Evolutionary conservation across 2,113 vertebrate species (phyloP), one percentile per base, ranked within the genome.

Genomic region (Macquaria australasica): DNA sequence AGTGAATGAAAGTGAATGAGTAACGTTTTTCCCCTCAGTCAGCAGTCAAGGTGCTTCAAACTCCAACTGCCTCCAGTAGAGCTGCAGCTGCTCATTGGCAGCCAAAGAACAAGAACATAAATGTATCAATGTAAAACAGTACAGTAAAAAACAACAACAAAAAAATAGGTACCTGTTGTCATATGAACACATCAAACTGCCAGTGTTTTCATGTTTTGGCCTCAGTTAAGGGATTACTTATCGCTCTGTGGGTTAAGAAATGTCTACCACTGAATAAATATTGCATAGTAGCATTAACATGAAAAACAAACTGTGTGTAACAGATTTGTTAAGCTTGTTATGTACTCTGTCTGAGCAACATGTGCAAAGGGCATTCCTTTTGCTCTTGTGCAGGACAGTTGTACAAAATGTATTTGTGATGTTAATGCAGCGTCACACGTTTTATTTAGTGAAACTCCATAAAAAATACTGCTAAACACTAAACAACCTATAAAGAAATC

Each of bases 1-100:
- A 73, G 31, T 48, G 23, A 50, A 63, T 56, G 59, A 79, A 77
- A 68, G 85, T 77, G 79, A 80, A 72, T 67, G 66, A 67, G 15
- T 66, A 20, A 43, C 10, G 20, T 68, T 82, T 72, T 28, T 34
- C 51, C n/a, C 51, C 66, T 12, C 34, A 34, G 41, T 73, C 48
- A 56, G 48, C 45, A 15, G 59, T 64, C 51, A 50, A 73, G 72
- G 23, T 73, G 69, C 64, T 62, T 48, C 66, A 75, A 21, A 69
- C 56, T 18, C 11, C 16, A 14, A 51, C 39, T 28, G 34, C 23
- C 39, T 15, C 18, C 64, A 7, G 41, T 5, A 2, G 25, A 67
- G 73, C 41, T 8, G 8, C 45, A 67, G 73, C 41, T 8, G 8
- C 45, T 76, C 18, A n/a, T 10, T 51, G n/a, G 12, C 34, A 23